A percentile compares a stretch with the other conserved stretches of the same genome.
These are phyloP conservation scores for Sturnus vulgaris DNA, from an alignment of 2,113 vertebrate genomes.

Conservation along the genomic window DNA sequence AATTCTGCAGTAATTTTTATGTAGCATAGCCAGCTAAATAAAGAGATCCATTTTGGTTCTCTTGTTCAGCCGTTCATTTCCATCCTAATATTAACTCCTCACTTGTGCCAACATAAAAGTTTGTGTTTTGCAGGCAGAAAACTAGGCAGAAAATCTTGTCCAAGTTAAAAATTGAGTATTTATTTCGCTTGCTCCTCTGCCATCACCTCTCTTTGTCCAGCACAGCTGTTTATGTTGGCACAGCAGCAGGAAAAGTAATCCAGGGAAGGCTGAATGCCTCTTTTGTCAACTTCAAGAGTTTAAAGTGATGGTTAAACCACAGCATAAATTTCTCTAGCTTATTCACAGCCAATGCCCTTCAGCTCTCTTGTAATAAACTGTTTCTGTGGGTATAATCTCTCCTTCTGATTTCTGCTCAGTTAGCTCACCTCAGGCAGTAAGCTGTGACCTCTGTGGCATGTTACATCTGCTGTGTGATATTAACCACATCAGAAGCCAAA, in stretches of 20 bases:
- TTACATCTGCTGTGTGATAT: slow-evolving; percentile 31
- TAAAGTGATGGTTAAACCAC: slow-evolving; percentile 12
- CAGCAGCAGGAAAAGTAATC: background rate
- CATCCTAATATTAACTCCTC: background rate
- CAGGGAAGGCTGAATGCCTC: background rate
- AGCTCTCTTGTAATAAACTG: slow-evolving; percentile 16
- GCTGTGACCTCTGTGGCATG: slow-evolving; percentile 27
- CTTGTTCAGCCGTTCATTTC: background rate
- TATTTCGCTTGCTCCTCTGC: background rate
- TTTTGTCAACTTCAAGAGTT: slow-evolving; percentile 14
- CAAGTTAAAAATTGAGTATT: slow-evolving; percentile 30
- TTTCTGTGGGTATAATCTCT: slow-evolving; percentile 26
- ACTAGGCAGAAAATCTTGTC: background rate
- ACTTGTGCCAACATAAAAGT: background rate
- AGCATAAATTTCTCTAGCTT: slow-evolving; percentile 26
- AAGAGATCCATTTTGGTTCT: background rate
- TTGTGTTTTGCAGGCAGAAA: slow-evolving; percentile 3
- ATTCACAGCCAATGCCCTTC: slow-evolving; percentile 14
- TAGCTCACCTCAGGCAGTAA: slow-evolving; percentile 13
- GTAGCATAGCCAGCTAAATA: background rate
- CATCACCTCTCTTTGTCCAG: background rate
- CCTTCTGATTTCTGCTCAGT: slow-evolving; percentile 16
- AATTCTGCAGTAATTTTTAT: background rate
- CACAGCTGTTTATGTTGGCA: background rate
- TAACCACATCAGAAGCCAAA: slow-evolving; percentile 3